Conservation (phyloP, 2,888 invertebrate species). For the Tortrix viridana region DNA sequence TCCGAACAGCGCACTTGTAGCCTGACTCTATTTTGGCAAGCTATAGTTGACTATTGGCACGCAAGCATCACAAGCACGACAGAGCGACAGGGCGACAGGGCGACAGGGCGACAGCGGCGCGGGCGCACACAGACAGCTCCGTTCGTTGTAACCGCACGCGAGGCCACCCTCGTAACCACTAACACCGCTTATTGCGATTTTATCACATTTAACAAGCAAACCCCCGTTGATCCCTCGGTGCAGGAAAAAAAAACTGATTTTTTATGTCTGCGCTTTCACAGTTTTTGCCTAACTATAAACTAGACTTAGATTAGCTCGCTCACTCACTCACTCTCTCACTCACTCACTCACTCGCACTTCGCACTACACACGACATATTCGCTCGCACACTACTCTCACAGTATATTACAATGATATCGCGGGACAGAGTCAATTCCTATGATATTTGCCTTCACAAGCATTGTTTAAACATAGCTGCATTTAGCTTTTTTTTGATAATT, state of each 20-base stretch:
- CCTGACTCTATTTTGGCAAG: too few relatives aligned
- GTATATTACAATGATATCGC: constrained; percentile 74
- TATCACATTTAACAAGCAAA: constrained; percentile 71
- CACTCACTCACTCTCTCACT: constrained; percentile 57
- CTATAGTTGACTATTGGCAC: too few relatives aligned
- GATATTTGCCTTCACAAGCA: constrained; percentile 39
- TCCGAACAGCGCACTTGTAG: too few relatives aligned
- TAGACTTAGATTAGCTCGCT: constrained; percentile 72
- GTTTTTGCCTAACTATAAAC: constrained; percentile 82
- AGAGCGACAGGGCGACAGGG: too few relatives aligned
- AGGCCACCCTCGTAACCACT: constrained; percentile 54
- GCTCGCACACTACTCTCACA: constrained; percentile 68
- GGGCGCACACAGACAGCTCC: constrained; percentile 35
- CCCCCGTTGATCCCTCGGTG: constrained; percentile 76
- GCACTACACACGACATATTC: constrained; percentile 61
- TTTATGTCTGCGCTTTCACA: constrained; percentile 68
- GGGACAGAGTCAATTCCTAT: constrained; percentile 75
- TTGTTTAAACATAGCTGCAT: constrained; percentile 61
- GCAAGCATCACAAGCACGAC: too few relatives aligned
- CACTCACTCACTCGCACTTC: constrained; percentile 56
- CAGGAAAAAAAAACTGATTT: constrained; percentile 69
- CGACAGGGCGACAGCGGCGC: constrained; percentile 48
- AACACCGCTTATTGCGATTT: constrained; percentile 67
- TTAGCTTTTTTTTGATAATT: constrained; percentile 64
- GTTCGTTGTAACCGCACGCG: constrained; percentile 74